Conservation (phyloP, 2,113 vertebrate genomes). For the Oriolus oriolus region DNA sequence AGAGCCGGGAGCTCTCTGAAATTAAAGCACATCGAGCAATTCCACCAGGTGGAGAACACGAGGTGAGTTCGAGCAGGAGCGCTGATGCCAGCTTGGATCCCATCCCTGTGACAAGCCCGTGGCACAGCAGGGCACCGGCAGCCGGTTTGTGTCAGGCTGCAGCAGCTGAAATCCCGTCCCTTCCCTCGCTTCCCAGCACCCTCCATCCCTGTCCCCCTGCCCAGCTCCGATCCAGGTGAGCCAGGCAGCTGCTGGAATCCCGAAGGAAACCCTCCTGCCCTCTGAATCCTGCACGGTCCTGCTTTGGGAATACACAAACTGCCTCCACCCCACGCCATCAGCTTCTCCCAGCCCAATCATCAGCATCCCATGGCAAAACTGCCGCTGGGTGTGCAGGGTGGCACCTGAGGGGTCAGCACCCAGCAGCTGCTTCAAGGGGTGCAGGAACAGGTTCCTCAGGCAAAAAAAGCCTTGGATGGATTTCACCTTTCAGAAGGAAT, state of each 20-base stretch:
- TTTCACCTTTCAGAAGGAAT: neutral
- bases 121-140: neutral
- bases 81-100: rapidly evolving
- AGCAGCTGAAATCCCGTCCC: neutral
- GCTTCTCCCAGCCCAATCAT: neutral
- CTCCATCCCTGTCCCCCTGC: neutral
- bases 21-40: neutral
- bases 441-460: neutral
- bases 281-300: neutral
- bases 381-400: rapidly evolving
- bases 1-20: neutral
- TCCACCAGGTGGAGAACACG: conserved; percentile 43
- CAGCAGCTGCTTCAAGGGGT: neutral
- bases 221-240: rapidly evolving
- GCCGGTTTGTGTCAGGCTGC: neutral
- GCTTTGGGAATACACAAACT: rapidly evolving
- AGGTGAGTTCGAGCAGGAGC: neutral
- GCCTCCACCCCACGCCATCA: rapidly evolving
- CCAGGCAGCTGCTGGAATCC: neutral
- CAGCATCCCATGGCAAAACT: neutral
- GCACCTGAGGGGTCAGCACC: neutral
- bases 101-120: rapidly evolving
- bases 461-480: neutral
- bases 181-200: neutral
- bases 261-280: neutral